Base-by-base conservation (phyloP, 2,113 vertebrate genomes). In the Garra rufa region DNA sequence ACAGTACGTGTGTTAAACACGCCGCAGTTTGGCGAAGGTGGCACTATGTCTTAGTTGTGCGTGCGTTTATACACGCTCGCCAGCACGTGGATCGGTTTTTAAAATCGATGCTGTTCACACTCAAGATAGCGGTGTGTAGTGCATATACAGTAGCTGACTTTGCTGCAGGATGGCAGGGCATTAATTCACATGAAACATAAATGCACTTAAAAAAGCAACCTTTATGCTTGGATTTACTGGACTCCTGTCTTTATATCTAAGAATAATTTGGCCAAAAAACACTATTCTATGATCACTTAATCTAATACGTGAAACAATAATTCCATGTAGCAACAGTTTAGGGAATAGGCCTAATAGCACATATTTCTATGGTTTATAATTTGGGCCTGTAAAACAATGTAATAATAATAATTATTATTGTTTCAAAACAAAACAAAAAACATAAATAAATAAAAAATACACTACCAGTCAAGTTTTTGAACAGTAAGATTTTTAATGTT, bases 31-130 rank as follows among this genome's bases (percentile, higher is more conserved):
- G 74, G 38, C 28, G 9, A 55, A 76, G 48, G 50, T 21, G 4
- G 5, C 9, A 9, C 61, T 26, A 26, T 61, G 76, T 28, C 15
- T 28, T n/a, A 46, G 34, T 57, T n/a, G 30, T 34, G 48, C 14
- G 30, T 8, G 24, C 44, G 8, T 10, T 24, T 52, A 52, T 30
- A 75, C 55, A 65, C 9, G 1, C 59, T 48, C 28, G 34, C 24
- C 43, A 9, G 65, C 15, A 28, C 13, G 24, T 44, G 9, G 34
- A 41, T 59, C 9, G 34, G n/a, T n/a, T 57, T 41, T 13, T n/a
- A 9, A 46, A n/a, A 30, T 69, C 78, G 63, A 43, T 79, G 26
- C n/a, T 6, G 55, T 63, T 78, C 55, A 78, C 52, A 44, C 30
- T 78, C 15, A 24, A 26, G 52, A 61, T 44, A 24, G 55, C 11